Evolutionary conservation across 2,797 vertebrate species (phyloP), one percentile per base, ranked within the genome.

Genomic region (Chrysocyon brachyurus): DNA sequence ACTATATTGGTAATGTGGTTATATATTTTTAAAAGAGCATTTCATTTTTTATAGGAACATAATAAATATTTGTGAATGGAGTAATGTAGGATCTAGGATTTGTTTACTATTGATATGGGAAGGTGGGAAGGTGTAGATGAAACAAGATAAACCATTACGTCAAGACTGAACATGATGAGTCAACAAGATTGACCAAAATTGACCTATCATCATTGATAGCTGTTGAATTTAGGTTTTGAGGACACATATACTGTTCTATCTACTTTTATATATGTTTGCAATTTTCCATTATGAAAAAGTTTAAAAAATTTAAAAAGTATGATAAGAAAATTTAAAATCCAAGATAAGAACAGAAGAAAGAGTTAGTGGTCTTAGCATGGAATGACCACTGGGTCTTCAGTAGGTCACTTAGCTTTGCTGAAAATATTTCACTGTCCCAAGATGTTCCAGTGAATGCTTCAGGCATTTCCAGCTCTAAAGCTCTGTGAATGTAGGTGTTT

Each of bases 341-440:
- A 82, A 16, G 8, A 6, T 10, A 12, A 84, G 31, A 31, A 49
- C 9, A 24, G 72, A 17, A 6, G 16, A 36, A 61, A n/a, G 12
- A 26, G 16, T 0, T 1, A 2, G 5, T 57, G 0, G 10, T 36
- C 36, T 57, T 8, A 12, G 21, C 12, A n/a, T 6, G 1, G 28
- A 84, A 16, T 1, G 26, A 26, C 7, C 3, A 0, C 68, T 28
- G 68, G 14, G 46, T n/a, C 63, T 68, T 56, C 2, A 19, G 12
- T 6, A 36, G 15, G 21, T 77, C 46, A 5, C 6, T 49, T n/a
- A 26, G 15, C 24, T n/a, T 72, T 78, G n/a, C 46, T 49, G 36
- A 94, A 36, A 19, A 33, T 28, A 16, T 56, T 6, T 52, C 54
- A 22, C 11, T 14, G 57, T 83, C 17, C 72, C 61, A 61, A n/a